These are phyloP conservation scores for Cancer borealis DNA, from an alignment of 2,888 invertebrate genomes.

Conservation along the genomic window DNA sequence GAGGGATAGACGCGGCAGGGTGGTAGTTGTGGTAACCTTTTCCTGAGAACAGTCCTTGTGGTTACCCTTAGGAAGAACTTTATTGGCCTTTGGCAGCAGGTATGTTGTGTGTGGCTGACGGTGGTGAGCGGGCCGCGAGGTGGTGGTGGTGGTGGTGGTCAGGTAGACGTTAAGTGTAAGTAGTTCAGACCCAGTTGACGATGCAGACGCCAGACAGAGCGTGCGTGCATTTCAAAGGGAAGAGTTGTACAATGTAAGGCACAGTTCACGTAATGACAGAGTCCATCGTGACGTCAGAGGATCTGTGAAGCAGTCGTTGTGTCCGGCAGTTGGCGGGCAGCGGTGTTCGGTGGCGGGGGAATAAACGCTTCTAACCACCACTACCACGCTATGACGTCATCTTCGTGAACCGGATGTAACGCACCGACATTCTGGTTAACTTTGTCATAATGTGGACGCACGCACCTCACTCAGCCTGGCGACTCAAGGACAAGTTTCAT, in stretches of 20 bases:
- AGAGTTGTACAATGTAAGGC: background rate
- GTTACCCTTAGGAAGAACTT: background rate
- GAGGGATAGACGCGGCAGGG: background rate
- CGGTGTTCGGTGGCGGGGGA: background rate
- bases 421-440: background rate
- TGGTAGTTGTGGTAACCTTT: background rate
- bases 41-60: background rate
- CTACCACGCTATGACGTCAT: background rate
- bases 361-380: background rate
- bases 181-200: background rate
- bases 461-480: background rate
- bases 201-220: background rate
- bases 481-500: background rate
- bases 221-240: background rate
- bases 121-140: background rate
- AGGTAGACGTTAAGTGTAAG: background rate
- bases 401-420: background rate
- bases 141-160: background rate
- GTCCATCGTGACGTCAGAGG: slow-evolving; percentile 7
- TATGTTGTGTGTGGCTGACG: background rate
- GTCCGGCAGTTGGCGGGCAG: background rate
- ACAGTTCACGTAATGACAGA: background rate
- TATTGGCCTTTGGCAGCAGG: background rate
- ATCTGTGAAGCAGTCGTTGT: background rate
- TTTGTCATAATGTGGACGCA: background rate